Percentiles rank a stretch among this genome's conserved stretches.
phyloP scores from a whole-genome alignment of 2,797 vertebrate genomes.

The Philypnodon macrostomus region DNA sequence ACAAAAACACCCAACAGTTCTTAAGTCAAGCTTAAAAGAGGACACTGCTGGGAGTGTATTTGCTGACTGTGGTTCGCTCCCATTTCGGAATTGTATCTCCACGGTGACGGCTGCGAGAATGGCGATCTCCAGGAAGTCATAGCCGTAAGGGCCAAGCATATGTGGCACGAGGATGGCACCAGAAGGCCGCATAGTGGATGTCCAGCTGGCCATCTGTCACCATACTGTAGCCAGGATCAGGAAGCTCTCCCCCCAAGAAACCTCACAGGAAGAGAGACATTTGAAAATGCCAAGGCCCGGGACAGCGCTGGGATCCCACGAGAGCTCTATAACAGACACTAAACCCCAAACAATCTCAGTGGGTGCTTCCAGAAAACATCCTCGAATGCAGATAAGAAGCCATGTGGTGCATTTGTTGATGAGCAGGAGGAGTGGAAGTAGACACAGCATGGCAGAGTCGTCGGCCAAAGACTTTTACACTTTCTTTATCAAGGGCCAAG shows the following conservation, averaged over 20 bases:
- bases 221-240: constrained; percentile 56
- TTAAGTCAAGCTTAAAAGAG: constrained; percentile 20
- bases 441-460: constrained; percentile 48
- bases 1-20: constrained; percentile 27
- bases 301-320: constrained; percentile 37
- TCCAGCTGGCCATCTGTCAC: constrained; percentile 80
- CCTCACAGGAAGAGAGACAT: constrained; percentile 54
- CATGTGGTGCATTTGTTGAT: constrained; percentile 56
- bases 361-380: constrained; percentile 50
- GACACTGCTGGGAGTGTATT: constrained; percentile 14
- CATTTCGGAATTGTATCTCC: constrained; percentile 50
- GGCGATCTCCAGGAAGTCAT: constrained; percentile 73
- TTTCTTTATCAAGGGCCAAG: constrained; percentile 54
- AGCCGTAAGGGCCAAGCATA: constrained; percentile 78
- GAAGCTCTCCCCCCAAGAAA: constrained; percentile 53
- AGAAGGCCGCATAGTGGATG: constrained; percentile 73
- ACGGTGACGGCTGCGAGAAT: constrained; percentile 67
- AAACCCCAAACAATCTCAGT: constrained; percentile 42
- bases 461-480: constrained; percentile 64
- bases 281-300: constrained; percentile 56
- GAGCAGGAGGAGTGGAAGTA: constrained; percentile 55
- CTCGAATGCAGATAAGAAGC: constrained; percentile 33
- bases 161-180: constrained; percentile 75
- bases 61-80: constrained; percentile 25
- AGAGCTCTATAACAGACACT: constrained; percentile 50